These are phyloP conservation scores for Tadarida brasiliensis DNA, from an alignment of 2,797 vertebrate species.

Conservation along the genomic window DNA sequence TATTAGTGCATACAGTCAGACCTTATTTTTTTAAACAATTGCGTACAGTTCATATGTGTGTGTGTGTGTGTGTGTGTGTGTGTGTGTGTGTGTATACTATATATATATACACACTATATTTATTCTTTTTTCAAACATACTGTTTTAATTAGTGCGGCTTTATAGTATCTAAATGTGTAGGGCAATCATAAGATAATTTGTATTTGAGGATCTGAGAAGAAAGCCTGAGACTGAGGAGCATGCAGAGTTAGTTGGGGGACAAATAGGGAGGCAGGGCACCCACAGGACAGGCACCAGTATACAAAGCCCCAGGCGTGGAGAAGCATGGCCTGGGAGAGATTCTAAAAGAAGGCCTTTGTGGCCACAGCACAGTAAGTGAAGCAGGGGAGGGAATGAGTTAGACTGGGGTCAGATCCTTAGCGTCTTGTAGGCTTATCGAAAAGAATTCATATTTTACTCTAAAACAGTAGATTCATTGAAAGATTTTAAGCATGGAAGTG, in stretches of 20 bases:
- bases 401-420: background rate
- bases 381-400: background rate
- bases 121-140: background rate
- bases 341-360: background rate
- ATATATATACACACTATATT: background rate
- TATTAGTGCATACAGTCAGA: background rate
- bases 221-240: background rate
- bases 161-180: background rate
- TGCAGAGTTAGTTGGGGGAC: background rate
- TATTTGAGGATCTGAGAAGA: background rate
- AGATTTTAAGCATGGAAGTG: background rate
- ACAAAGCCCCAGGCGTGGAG: background rate
- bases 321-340: background rate
- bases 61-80: too few relatives aligned
- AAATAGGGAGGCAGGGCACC: background rate
- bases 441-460: background rate
- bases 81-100: background rate
- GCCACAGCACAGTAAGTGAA: background rate
- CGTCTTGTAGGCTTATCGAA: background rate
- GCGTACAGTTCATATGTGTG: background rate
- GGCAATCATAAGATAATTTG: background rate
- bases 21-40: background rate
- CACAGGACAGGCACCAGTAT: accelerated
- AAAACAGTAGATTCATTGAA: background rate
- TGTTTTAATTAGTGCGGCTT: background rate